Percentiles rank a stretch among this genome's conserved stretches.
Evolutionary conservation across 1,140 invertebrate genomes (phyloP).

Genomic region (Tetramorium parvispinum): DNA sequence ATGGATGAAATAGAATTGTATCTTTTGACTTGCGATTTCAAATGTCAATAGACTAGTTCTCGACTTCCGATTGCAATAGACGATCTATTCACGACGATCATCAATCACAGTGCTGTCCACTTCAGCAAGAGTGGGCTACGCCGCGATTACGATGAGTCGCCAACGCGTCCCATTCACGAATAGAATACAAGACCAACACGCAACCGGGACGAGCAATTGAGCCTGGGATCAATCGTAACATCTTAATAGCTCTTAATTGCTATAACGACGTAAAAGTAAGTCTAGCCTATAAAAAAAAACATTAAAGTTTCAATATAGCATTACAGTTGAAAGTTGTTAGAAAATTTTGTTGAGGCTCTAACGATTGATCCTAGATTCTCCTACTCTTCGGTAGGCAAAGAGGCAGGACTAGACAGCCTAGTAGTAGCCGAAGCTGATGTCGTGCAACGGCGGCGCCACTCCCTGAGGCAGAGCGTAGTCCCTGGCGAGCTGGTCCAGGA

Average conservation of each 20-base stretch:
- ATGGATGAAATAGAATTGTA: neutral
- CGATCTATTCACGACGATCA: neutral
- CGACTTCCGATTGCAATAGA: constrained; percentile 11
- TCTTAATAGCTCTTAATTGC: neutral
- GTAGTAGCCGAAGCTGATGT: constrained; percentile 92
- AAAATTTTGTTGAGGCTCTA: neutral
- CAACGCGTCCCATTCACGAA: constrained; percentile 50
- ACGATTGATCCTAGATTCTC: constrained; percentile 14
- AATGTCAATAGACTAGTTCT: constrained; percentile 16
- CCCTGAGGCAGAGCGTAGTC: constrained; percentile 91
- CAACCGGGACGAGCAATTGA: constrained; percentile 17
- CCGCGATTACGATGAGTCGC: neutral
- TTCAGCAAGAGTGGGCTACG: neutral
- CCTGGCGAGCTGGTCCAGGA: constrained; percentile 92
- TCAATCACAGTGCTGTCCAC: neutral
- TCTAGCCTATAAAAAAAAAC: neutral
- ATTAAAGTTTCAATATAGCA: neutral
- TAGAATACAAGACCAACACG: constrained; percentile 59
- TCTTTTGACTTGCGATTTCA: neutral
- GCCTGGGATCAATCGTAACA: constrained; percentile 17
- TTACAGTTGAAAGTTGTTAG: neutral
- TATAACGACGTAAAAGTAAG: neutral
- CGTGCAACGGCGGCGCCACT: constrained; percentile 89
- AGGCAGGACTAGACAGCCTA: constrained; percentile 79
- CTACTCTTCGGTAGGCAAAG: neutral